A percentile compares a stretch with the other conserved stretches of the same genome.
Conservation (phyloP, 2,113 vertebrate species). For the Mus pahari region DNA sequence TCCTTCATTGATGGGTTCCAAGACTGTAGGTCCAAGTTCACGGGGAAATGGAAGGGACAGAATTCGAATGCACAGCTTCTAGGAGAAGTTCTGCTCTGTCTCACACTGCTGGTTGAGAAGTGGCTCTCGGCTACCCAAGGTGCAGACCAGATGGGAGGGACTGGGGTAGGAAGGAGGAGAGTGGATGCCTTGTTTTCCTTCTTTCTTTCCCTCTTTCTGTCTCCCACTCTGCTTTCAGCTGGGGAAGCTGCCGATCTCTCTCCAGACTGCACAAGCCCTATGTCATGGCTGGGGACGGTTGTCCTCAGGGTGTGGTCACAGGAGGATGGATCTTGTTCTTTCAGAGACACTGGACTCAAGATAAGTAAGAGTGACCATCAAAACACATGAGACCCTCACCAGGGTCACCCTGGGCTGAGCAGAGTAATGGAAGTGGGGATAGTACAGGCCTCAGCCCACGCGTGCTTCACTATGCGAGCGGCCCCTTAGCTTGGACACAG, state of each 20-base stretch:
- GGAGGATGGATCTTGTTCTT: background rate
- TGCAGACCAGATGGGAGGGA: background rate
- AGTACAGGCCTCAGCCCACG: background rate
- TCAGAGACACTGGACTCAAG: background rate
- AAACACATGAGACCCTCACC: background rate
- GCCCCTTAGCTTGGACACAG: background rate
- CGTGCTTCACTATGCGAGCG: background rate
- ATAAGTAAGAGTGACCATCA: background rate
- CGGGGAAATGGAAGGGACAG: background rate
- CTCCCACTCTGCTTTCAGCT: background rate
- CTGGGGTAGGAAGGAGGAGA: background rate
- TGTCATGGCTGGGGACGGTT: background rate
- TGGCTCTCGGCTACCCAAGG: background rate
- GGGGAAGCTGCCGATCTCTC: background rate
- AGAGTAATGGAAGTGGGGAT: background rate
- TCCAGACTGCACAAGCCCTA: background rate
- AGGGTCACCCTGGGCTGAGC: background rate
- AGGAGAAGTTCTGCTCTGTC: background rate
- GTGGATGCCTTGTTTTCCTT: background rate
- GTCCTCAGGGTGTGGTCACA: background rate
- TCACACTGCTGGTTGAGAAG: background rate
- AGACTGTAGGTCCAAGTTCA: background rate
- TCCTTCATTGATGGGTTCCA: background rate
- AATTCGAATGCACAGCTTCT: background rate
- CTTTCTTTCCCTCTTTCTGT: too few species aligned